Conservation (phyloP, 2,113 vertebrate genomes). For the Ctenodactylus gundi region DNA sequence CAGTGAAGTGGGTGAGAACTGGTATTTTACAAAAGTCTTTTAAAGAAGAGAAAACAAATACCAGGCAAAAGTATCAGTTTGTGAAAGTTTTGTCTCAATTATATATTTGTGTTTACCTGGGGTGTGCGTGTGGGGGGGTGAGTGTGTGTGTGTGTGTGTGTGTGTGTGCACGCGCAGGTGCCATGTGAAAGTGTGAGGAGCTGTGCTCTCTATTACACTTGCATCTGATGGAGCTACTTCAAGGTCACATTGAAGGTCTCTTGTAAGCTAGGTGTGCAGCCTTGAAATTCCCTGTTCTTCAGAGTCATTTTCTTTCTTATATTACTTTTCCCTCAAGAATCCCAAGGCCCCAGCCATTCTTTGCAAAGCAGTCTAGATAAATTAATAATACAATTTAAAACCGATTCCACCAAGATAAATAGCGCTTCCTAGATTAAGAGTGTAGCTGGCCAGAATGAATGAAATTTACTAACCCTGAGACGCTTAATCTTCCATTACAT, state of each 20-base stretch:
- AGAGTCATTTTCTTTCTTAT: constrained; percentile 57
- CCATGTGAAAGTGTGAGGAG: neutral
- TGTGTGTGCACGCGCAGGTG: no score
- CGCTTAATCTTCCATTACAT: constrained; percentile 74
- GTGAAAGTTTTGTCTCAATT: neutral
- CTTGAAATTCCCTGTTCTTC: neutral
- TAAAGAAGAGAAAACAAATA: neutral
- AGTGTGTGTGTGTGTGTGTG: neutral
- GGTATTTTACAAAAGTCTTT: neutral
- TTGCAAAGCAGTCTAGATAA: constrained; percentile 61
- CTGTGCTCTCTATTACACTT: neutral
- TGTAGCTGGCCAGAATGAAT: constrained; percentile 65
- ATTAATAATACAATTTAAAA: constrained; percentile 80
- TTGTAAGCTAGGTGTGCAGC: neutral
- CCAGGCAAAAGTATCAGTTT: neutral
- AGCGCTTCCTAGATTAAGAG: constrained; percentile 66
- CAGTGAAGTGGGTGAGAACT: neutral
- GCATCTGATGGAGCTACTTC: neutral
- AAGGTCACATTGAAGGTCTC: constrained; percentile 65
- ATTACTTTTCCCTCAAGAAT: constrained; percentile 63
- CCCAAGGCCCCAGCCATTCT: constrained; percentile 45
- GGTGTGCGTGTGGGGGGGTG: neutral
- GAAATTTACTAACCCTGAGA: constrained; percentile 66
- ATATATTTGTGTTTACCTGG: neutral
- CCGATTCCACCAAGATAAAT: constrained; percentile 72